Percentiles rank a stretch among this genome's conserved stretches.
Conservation (phyloP, 2,888 invertebrate genomes). For the Drosophila imparisetae region DNA sequence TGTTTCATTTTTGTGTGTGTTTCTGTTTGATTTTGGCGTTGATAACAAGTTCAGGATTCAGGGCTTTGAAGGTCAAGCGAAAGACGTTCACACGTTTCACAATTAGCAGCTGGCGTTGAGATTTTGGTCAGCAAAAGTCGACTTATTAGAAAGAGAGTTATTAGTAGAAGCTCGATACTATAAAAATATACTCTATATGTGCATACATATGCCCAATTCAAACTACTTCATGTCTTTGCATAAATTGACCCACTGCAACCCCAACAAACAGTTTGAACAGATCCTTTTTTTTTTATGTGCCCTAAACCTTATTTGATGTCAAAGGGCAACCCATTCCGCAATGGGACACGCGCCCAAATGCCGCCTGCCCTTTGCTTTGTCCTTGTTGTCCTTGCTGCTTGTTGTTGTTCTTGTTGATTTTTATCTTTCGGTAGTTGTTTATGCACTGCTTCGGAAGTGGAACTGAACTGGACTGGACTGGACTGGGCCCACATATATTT, state of each 20-base stretch:
- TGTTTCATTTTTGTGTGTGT: slow-evolving; percentile 30
- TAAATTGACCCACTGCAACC: slow-evolving; percentile 55
- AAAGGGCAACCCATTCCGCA: slow-evolving; percentile 60
- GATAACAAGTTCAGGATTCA: slow-evolving; percentile 71
- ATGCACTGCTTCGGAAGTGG: slow-evolving; percentile 51
- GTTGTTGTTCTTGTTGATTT: slow-evolving; percentile 32
- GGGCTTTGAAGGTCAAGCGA: slow-evolving; percentile 66
- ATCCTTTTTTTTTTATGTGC: slow-evolving; percentile 27
- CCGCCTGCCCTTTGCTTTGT: slow-evolving; percentile 20
- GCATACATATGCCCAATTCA: neutral
- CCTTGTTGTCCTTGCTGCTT: slow-evolving; percentile 16
- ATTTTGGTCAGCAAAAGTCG: slow-evolving; percentile 12
- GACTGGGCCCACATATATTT: slow-evolving; percentile 54
- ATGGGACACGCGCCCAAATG: slow-evolving; percentile 71
- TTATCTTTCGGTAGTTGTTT: slow-evolving; percentile 63
- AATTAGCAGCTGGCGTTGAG: slow-evolving; percentile 75
- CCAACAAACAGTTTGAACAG: slow-evolving; percentile 14
- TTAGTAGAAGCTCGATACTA: neutral
- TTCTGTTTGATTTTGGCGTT: slow-evolving; percentile 60
- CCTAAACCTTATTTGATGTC: slow-evolving; percentile 50
- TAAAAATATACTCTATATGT: neutral
- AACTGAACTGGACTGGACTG: slow-evolving; percentile 10
- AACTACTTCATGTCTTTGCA: slow-evolving; percentile 47
- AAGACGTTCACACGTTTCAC: slow-evolving; percentile 76
- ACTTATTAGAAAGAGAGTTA: slow-evolving; percentile 26